Conservation (phyloP, 2,888 invertebrate genomes). For the Sacculina carcini region DNA sequence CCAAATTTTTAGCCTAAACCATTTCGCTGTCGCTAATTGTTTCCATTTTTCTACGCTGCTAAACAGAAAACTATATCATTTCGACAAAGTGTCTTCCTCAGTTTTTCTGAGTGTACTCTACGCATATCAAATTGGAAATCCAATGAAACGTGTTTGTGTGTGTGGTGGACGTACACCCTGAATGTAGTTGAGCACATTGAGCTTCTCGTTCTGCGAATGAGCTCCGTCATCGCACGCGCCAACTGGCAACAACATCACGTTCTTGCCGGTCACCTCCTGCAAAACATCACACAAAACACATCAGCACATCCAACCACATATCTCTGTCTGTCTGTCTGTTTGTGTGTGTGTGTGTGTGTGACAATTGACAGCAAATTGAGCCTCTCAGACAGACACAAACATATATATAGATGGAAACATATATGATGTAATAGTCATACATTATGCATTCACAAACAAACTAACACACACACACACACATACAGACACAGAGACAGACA, state of each 20-base stretch:
- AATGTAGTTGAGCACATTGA: slow-evolving; percentile 72
- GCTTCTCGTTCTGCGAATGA: slow-evolving; percentile 95
- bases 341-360: too few species aligned
- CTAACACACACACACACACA: too few species aligned
- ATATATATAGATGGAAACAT: too few species aligned
- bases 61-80: neutral
- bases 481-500: neutral
- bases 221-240: slow-evolving; percentile 92
- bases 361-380: too few species aligned
- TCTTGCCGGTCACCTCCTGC: slow-evolving; percentile 69
- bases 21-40: too few species aligned
- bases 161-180: slow-evolving; percentile 74
- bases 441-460: too few species aligned
- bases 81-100: neutral
- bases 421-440: neutral
- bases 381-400: too few species aligned
- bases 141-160: slow-evolving; percentile 8
- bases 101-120: too few species aligned
- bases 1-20: too few species aligned
- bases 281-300: slow-evolving; percentile 10
- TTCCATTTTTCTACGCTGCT: too few species aligned
- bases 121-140: too few species aligned
- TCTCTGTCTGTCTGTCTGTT: neutral
- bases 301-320: neutral
- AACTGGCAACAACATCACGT: slow-evolving; percentile 78